Base-by-base conservation (phyloP, 2,113 vertebrate species). In the Hymenochirus boettgeri region DNA sequence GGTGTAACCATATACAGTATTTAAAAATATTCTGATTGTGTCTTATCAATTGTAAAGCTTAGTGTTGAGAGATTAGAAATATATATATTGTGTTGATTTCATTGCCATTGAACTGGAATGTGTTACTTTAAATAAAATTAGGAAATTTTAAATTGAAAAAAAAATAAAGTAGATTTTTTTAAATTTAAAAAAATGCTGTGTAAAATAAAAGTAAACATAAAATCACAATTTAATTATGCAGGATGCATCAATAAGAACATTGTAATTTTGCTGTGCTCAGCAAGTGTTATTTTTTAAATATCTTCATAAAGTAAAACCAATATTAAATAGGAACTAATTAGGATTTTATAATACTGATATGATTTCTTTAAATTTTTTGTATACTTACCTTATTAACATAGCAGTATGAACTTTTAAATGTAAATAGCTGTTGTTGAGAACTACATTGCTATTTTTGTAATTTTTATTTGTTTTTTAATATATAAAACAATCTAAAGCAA, bases 291-390 rank as follows among this genome's bases (percentile, higher is more conserved):
- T 26, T 42, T 54, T 54, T 54, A 42, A 15, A 2, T 12, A 69
- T 70, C 27, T 57, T 63, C 66, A 19, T 11, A 63, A 9, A 71
- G 21, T 18, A 56, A 37, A 61, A 65, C 70, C 2, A n/a, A 24
- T 73, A n/a, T 3, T n/a, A 1, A 42, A 42, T 12, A 42, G 61
- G 13, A 69, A 61, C 24, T 26, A 67, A 17, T 57, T 72, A 54
- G 57, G 73, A 29, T 53, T 73, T 71, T 53, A 26, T 74, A 51
- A 24, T 47, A 35, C 4, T 65, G 55, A 67, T 17, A 27, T 62
- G 24, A 21, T 63, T 39, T 24, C 54, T 9, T 18, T 12, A 24
- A 12, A 37, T 39, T 62, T 23, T 31, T 31, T 10, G 29, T 31
- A 31, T 31, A 31, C 29, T 5, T 10, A 31, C 10, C 10, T 31